These are phyloP conservation scores for Plebejus argus DNA, from an alignment of 2,888 invertebrate species.

Conservation along the genomic window DNA sequence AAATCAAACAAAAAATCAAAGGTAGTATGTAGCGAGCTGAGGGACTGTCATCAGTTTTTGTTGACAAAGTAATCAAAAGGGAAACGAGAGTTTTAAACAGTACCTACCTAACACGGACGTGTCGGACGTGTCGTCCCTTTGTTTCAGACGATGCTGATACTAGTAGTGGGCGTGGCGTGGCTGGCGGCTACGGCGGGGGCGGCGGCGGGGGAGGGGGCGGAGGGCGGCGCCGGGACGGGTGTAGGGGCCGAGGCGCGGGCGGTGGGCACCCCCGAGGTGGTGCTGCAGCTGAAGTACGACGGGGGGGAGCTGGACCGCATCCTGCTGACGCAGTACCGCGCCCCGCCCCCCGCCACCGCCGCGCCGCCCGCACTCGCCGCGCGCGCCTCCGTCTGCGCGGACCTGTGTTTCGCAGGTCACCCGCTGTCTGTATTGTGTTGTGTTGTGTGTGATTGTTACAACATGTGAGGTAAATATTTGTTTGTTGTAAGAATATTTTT, in stretches of 20 bases:
- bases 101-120: not conserved
- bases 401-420: slow-evolving; percentile 75
- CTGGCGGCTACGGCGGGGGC: not conserved
- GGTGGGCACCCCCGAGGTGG: slow-evolving; percentile 65
- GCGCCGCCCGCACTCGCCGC: slow-evolving; percentile 61
- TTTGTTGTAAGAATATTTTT: not conserved
- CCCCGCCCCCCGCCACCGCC: slow-evolving; percentile 51
- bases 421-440: slow-evolving; percentile 47
- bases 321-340: slow-evolving; percentile 71
- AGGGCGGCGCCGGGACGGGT: not conserved
- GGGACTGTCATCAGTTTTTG: not conserved
- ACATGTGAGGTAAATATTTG: slow-evolving; percentile 36
- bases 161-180: slow-evolving; percentile 61
- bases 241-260: slow-evolving; percentile 15
- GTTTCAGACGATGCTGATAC: slow-evolving; percentile 50
- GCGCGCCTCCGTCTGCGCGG: slow-evolving; percentile 63
- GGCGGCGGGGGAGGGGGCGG: not conserved
- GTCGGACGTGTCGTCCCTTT: not conserved
- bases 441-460: slow-evolving; percentile 42
- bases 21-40: not conserved
- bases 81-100: not conserved
- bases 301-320: slow-evolving; percentile 73
- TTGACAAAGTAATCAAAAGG: not conserved
- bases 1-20: not conserved
- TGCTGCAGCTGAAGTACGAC: slow-evolving; percentile 72